Evolutionary conservation across 1,140 invertebrate species (phyloP).

Genomic region (Uloborus diversus): DNA sequence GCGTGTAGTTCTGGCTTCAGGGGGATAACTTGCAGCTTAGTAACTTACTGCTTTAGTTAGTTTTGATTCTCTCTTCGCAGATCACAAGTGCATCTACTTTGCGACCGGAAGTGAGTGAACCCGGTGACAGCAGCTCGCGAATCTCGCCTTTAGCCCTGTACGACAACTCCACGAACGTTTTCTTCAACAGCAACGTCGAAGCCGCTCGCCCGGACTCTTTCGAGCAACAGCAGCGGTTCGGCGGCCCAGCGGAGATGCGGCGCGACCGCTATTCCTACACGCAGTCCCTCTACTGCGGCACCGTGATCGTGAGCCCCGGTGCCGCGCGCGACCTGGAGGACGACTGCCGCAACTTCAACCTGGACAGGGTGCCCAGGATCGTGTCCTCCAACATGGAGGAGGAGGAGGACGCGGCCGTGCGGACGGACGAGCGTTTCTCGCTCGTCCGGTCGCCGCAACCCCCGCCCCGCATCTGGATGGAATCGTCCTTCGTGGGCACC

Average conservation of each 20-base stretch:
- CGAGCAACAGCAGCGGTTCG: not conserved
- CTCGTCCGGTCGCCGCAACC: constrained; percentile 30
- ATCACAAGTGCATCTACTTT: constrained; percentile 42
- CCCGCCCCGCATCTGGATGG: constrained; percentile 55
- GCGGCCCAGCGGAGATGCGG: constrained; percentile 1
- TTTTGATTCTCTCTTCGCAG: not conserved
- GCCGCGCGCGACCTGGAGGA: not conserved
- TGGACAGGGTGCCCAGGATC: constrained; percentile 1
- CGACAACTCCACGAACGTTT: constrained; percentile 36
- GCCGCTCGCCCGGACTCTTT: not conserved
- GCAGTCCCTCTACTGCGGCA: constrained; percentile 50
- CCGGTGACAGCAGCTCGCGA: not conserved
- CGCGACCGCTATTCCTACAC: constrained; percentile 56
- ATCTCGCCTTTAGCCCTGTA: constrained; percentile 42
- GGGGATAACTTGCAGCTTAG: too few species aligned
- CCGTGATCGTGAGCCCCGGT: constrained; percentile 21
- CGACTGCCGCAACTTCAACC: constrained; percentile 2
- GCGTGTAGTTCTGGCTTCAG: too few species aligned
- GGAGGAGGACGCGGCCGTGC: not conserved
- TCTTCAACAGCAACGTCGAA: constrained; percentile 36
- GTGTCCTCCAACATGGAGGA: not conserved
- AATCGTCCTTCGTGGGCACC: constrained; percentile 57
- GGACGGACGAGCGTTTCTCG: not conserved
- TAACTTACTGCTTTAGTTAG: too few species aligned
- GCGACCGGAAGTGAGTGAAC: constrained; percentile 32